phyloP scores from a whole-genome alignment of 2,888 invertebrate genomes.

The Thymelicus acteon region DNA sequence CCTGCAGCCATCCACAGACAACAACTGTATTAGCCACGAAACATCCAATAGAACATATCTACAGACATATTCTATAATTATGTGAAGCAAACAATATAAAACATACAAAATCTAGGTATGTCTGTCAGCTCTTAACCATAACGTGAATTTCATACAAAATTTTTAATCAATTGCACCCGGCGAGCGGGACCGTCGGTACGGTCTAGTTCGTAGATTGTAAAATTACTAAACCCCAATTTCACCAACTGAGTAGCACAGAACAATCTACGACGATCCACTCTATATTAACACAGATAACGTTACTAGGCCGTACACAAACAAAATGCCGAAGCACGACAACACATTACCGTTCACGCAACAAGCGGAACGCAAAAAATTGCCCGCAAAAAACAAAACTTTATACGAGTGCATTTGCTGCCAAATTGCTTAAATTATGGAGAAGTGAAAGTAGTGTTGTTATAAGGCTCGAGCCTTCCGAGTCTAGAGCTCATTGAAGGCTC shows the following conservation, averaged over 20 bases:
- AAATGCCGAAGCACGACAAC: not conserved
- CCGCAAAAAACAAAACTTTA: not conserved
- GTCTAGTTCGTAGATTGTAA: conserved; percentile 4
- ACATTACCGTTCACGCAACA: not conserved
- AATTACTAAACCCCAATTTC: conserved; percentile 5
- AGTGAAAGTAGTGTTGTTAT: no score
- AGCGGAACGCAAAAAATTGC: not conserved
- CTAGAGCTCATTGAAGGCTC: no score
- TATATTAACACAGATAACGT: conserved; percentile 1
- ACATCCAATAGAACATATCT: no score
- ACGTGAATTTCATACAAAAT: not conserved
- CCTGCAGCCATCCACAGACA: no score
- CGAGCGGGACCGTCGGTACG: not conserved
- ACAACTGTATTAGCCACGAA: no score
- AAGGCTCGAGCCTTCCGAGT: no score
- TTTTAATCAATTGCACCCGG: not conserved
- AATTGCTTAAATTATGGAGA: not conserved
- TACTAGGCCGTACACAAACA: not conserved
- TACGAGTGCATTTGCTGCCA: not conserved
- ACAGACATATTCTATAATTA: no score
- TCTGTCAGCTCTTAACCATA: not conserved
- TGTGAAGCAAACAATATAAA: no score
- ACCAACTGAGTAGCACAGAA: not conserved
- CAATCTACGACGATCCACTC: not conserved
- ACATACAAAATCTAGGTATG: not conserved